Conservation (phyloP, 35 echinoderm and acorn worm genomes). For the Holothuria glaberrima region DNA sequence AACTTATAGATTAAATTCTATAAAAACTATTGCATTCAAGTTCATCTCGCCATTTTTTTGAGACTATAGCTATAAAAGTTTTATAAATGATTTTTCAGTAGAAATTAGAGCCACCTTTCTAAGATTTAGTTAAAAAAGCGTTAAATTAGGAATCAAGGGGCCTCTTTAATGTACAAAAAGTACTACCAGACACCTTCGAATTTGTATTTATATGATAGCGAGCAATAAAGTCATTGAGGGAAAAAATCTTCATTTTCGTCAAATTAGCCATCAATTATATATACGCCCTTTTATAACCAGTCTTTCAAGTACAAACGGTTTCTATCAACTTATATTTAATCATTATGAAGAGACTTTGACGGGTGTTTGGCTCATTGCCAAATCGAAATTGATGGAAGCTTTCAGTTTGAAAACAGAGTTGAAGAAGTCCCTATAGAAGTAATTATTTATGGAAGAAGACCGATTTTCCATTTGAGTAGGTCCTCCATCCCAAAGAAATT, state of each 20-base stretch:
- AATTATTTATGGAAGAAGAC: neutral
- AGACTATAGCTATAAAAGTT: neutral
- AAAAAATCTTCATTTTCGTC: neutral
- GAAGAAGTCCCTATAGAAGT: neutral
- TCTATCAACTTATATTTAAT: neutral
- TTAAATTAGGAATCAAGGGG: neutral
- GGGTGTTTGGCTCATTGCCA: constrained; percentile 2
- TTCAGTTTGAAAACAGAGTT: neutral
- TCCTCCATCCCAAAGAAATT: neutral
- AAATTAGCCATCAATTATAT: neutral
- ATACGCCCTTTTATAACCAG: neutral
- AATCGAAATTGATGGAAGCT: neutral
- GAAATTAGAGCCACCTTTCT: too few relatives aligned
- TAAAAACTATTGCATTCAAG: neutral
- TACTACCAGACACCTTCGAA: neutral
- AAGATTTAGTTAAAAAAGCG: neutral
- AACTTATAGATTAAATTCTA: constrained; percentile 20
- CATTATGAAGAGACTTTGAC: neutral
- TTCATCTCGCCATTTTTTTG: neutral
- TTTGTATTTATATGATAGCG: neutral
- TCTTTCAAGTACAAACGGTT: neutral
- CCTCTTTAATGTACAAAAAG: neutral
- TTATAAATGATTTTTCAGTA: neutral
- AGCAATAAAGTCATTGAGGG: too few relatives aligned
- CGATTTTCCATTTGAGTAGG: neutral